Percentiles rank a stretch among this genome's conserved stretches.
Evolutionary conservation across 1,140 invertebrate genomes (phyloP).

Genomic region (Drepana arcuata): DNA sequence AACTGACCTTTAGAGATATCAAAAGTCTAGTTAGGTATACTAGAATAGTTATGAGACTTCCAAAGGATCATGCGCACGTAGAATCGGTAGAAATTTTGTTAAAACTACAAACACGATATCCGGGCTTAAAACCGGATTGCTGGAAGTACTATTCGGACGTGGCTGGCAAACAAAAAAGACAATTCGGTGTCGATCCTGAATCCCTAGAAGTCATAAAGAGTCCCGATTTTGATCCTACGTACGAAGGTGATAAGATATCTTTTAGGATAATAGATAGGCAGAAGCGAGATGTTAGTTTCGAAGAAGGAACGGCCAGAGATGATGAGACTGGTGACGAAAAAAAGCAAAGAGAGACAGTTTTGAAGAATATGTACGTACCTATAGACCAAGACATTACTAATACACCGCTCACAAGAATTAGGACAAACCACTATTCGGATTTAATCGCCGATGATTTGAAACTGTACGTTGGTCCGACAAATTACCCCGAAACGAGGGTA

Average conservation of each 20-base stretch:
- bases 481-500: constrained; percentile 47
- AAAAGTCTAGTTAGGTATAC: constrained; percentile 48
- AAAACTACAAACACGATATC: constrained; percentile 34
- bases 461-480: constrained; percentile 44
- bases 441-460: constrained; percentile 52
- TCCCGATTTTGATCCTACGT: constrained; percentile 36
- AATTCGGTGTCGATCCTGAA: constrained; percentile 52
- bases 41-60: constrained; percentile 43
- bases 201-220: constrained; percentile 48
- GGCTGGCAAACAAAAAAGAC: constrained; percentile 48
- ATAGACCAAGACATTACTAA: constrained; percentile 35
- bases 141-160: constrained; percentile 60
- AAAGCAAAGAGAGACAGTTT: constrained; percentile 23
- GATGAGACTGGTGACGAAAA: constrained; percentile 22
- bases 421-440: constrained; percentile 47
- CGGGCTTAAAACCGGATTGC: constrained; percentile 39
- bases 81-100: constrained; percentile 40
- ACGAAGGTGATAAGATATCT: constrained; percentile 33
- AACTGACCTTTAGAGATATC: constrained; percentile 42
- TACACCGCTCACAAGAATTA: constrained; percentile 30
- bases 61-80: constrained; percentile 38
- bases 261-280: constrained; percentile 54
- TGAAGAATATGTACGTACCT: constrained; percentile 38
- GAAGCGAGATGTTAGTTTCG: constrained; percentile 35
- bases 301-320: constrained; percentile 24